Evolutionary conservation across 2,797 vertebrate species (phyloP).

Genomic region (Denticeps clupeoides): DNA sequence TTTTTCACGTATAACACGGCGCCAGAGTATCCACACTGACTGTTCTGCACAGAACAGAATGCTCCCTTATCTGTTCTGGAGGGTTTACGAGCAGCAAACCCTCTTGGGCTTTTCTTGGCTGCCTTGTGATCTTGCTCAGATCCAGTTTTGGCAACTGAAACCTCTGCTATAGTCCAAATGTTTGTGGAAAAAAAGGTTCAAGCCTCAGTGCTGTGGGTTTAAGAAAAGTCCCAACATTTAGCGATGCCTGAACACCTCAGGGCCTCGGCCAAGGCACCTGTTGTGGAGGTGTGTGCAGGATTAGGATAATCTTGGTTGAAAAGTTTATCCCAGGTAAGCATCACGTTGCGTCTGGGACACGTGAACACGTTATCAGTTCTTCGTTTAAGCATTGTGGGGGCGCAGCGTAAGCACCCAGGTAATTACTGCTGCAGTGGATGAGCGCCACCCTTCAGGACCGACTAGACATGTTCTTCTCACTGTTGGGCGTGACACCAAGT

Average conservation of each 20-base stretch:
- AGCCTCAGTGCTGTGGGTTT: no score
- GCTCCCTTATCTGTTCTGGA: not conserved
- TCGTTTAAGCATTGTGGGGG: no score
- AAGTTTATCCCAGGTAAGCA: constrained; percentile 43
- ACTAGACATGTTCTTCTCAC: no score
- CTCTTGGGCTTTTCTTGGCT: constrained; percentile 5
- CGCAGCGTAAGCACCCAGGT: no score
- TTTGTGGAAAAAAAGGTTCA: no score
- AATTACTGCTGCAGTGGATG: no score
- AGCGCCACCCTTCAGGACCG: no score
- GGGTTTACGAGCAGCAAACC: no score
- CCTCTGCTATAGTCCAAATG: not conserved
- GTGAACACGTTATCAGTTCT: not conserved
- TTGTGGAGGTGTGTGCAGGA: constrained; percentile 50
- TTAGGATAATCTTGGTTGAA: constrained; percentile 55
- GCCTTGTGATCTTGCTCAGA: not conserved
- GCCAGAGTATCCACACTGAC: not conserved
- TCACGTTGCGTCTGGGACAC: not conserved
- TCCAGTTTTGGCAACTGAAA: not conserved
- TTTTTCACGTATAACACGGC: constrained; percentile 13
- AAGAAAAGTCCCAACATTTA: not conserved
- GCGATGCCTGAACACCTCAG: not conserved
- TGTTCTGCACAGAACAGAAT: constrained; percentile 11
- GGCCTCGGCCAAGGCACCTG: constrained; percentile 29
- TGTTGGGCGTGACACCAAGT: no score